Conservation (phyloP, 2,797 vertebrate genomes). For the Phoeniculus purpureus region DNA sequence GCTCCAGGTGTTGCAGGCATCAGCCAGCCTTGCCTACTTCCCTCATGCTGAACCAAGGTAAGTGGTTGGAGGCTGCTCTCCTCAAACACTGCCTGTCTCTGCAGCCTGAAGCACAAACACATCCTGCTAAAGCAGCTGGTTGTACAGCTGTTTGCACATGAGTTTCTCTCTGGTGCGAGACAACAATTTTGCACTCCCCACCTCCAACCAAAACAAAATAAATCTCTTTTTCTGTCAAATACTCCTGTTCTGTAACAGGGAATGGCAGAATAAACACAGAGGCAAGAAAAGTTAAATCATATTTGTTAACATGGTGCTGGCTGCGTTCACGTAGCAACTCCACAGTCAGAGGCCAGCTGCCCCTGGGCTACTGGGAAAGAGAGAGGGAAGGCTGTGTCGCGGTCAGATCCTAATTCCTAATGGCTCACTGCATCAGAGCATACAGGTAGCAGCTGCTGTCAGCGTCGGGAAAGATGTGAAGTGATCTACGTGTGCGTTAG, state of each 20-base stretch:
- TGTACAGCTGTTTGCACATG: background rate
- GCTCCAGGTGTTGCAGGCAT: fast-evolving
- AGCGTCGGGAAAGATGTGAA: background rate
- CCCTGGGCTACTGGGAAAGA: background rate
- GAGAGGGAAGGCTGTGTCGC: background rate
- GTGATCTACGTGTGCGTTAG: fast-evolving
- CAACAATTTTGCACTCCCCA: background rate
- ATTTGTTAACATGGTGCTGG: background rate
- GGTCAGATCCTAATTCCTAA: background rate
- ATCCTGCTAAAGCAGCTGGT: background rate
- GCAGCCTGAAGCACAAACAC: background rate
- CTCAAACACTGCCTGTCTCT: background rate
- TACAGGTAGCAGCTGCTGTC: background rate
- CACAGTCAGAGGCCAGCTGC: background rate
- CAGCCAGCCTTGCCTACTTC: background rate
- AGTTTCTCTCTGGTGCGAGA: background rate
- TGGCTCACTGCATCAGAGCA: background rate
- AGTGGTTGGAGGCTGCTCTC: background rate
- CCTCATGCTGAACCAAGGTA: background rate
- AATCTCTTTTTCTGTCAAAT: background rate
- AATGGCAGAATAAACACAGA: background rate
- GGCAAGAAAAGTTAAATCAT: background rate
- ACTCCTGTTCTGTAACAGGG: background rate
- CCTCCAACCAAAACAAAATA: background rate
- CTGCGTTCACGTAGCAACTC: background rate